A percentile compares a stretch with the other conserved stretches of the same genome.
phyloP scores from a whole-genome alignment of 1,140 invertebrate genomes.

The Aphelenchoides avenae region DNA sequence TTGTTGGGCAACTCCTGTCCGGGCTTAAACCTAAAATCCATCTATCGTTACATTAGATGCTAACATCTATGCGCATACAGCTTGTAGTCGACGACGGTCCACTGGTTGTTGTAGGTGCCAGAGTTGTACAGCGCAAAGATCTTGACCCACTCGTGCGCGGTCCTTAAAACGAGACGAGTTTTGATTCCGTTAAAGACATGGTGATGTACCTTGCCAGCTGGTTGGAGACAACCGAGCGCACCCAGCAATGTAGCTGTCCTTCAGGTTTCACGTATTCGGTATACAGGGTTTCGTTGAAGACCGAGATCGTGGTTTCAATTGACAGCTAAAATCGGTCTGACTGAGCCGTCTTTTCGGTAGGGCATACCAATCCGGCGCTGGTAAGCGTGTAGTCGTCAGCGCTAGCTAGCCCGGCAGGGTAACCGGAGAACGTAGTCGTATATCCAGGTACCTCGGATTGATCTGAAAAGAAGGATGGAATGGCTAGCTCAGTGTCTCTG shows the following conservation, averaged over 20 bases:
- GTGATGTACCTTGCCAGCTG: too few relatives aligned
- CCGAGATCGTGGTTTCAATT: constrained; percentile 73
- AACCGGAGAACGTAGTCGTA: constrained; percentile 76
- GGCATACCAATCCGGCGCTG: constrained; percentile 68
- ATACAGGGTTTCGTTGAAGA: constrained; percentile 68
- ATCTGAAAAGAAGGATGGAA: constrained; percentile 22
- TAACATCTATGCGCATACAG: too few relatives aligned
- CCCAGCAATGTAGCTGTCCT: constrained; percentile 67
- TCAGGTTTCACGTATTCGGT: constrained; percentile 61
- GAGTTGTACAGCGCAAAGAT: constrained; percentile 66
- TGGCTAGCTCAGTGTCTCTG: background rate
- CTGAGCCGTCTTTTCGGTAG: constrained; percentile 5
- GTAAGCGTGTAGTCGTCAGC: constrained; percentile 80
- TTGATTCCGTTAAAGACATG: too few relatives aligned
- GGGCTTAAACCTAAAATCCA: too few relatives aligned
- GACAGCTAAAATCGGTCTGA: constrained; percentile 52
- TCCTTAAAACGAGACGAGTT: too few relatives aligned
- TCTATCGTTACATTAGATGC: too few relatives aligned
- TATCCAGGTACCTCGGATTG: constrained; percentile 61
- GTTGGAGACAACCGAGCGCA: constrained; percentile 78
- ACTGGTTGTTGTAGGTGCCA: constrained; percentile 80
- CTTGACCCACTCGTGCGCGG: constrained; percentile 60
- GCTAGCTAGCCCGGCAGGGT: constrained; percentile 78
- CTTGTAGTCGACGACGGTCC: constrained; percentile 76
- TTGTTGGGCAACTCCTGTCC: constrained; percentile 62